Percentiles rank a stretch among this genome's conserved stretches.
These are phyloP conservation scores for Cactoblastis cactorum DNA, from an alignment of 2,888 invertebrate genomes.

Conservation along the genomic window DNA sequence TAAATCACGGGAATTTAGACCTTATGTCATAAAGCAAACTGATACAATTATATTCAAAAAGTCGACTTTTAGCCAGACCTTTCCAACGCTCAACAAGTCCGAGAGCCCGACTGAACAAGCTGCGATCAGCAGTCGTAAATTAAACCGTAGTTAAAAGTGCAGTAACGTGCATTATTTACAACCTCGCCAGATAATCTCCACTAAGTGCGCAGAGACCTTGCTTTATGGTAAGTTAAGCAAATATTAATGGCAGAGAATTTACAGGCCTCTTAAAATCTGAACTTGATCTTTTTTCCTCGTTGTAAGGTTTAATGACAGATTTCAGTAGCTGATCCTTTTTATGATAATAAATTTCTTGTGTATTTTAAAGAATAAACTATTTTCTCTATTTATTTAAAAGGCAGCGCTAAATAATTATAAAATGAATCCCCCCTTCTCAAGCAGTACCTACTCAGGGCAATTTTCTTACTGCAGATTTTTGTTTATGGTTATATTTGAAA, in stretches of 20 bases:
- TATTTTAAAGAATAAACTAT: neutral
- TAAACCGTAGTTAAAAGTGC: slow-evolving; percentile 39
- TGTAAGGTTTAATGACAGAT: neutral
- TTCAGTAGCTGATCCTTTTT: slow-evolving; percentile 4
- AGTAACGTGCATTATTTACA: slow-evolving; percentile 54
- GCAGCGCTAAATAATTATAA: no score
- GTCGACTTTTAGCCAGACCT: no score
- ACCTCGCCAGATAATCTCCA: slow-evolving; percentile 53
- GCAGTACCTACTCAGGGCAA: no score
- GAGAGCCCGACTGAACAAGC: slow-evolving; percentile 12
- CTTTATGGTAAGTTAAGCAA: slow-evolving; percentile 64
- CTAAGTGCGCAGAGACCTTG: slow-evolving; percentile 55
- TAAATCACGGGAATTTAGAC: no score
- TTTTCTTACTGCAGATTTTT: no score
- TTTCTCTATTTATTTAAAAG: no score
- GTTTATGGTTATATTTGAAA: no score
- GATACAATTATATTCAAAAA: no score
- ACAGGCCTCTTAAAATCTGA: slow-evolving; percentile 44
- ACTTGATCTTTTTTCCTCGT: slow-evolving; percentile 20
- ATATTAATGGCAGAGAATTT: slow-evolving; percentile 62
- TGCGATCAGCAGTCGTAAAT: slow-evolving; percentile 41
- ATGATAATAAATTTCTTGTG: neutral
- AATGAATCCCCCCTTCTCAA: no score
- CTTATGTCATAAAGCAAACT: no score
- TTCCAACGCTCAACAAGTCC: neutral